Evolutionary conservation across 2,797 vertebrate genomes (phyloP).

Genomic region (Sebastes aleutianus): DNA sequence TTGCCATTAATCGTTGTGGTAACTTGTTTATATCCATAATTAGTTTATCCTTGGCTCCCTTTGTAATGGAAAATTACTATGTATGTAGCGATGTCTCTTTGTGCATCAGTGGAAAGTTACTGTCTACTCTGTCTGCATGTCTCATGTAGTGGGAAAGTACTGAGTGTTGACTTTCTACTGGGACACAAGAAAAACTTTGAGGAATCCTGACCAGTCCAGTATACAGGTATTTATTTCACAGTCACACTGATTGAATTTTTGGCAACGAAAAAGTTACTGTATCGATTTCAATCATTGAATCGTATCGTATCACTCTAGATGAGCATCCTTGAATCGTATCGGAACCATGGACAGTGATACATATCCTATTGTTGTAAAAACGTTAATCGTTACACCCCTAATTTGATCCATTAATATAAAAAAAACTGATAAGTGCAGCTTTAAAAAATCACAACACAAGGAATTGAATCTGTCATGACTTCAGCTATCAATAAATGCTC

Average conservation of each 20-base stretch:
- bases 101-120: too few relatives aligned
- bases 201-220: too few relatives aligned
- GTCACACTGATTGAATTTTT: background rate
- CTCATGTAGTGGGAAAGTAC: too few relatives aligned
- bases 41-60: rapidly evolving
- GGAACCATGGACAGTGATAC: background rate
- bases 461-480: background rate
- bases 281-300: background rate
- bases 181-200: too few relatives aligned
- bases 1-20: too few relatives aligned
- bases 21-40: too few relatives aligned
- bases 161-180: too few relatives aligned
- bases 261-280: background rate
- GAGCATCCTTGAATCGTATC: background rate
- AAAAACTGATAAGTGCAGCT: background rate
- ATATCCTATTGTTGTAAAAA: background rate
- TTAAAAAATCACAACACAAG: conserved; percentile 3
- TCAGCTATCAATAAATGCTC: background rate
- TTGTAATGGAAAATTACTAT: too few relatives aligned
- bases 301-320: background rate
- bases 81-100: too few relatives aligned
- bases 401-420: background rate
- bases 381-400: too few relatives aligned
- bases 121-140: too few relatives aligned
- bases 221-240: too few relatives aligned